Base-by-base conservation (phyloP, 2,888 invertebrate species). In the Rutpela maculata region DNA sequence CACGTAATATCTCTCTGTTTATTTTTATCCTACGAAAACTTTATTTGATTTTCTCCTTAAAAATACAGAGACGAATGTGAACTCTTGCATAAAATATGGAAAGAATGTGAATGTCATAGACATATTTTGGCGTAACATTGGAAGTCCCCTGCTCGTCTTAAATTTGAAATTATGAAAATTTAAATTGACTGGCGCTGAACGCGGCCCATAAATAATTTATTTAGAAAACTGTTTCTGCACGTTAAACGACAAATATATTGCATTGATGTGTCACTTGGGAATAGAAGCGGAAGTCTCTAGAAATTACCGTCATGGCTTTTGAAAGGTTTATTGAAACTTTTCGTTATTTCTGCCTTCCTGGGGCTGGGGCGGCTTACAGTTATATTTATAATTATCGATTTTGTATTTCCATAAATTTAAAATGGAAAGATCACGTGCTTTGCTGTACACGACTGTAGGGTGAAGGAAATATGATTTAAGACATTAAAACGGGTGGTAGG, bases 241-340 rank as follows among this genome's bases (percentile, higher is more conserved):
- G 18, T 57, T 10, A 57, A 57, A 57, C 19, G 57, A 17, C 19
- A 35, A n/a, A 62, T 62, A 62, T 62, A 62, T 62, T 62, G 31
- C 62, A 35, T 62, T 62, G 17, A 10, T n/a, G 15, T 17, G n/a
- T 26, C 62, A 35, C 62, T 15, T 35, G 62, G 31, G 31, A 26
- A 62, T 35, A 35, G 62, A 62, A 59, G 19, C 5, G 59, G 19
- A 62, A 11, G n/a, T 17, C n/a, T 62, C 31, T 7, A 7, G 31
- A 7, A 35, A 35, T 35, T 35, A 35, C 31, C 31, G 31, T 35
- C 31, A 7, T 35, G 9, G 31, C 31, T 35, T 35, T 35, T 6
- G 31, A 35, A 35, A 35, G 31, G 31, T 35, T 35, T 35, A 35
- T 35, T 6, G 31, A 3, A 35, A 35, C 6, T 35, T 35, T 9